Base-by-base conservation (phyloP, 92 coral and sea anemone genomes). In the Porites cylindrica region DNA sequence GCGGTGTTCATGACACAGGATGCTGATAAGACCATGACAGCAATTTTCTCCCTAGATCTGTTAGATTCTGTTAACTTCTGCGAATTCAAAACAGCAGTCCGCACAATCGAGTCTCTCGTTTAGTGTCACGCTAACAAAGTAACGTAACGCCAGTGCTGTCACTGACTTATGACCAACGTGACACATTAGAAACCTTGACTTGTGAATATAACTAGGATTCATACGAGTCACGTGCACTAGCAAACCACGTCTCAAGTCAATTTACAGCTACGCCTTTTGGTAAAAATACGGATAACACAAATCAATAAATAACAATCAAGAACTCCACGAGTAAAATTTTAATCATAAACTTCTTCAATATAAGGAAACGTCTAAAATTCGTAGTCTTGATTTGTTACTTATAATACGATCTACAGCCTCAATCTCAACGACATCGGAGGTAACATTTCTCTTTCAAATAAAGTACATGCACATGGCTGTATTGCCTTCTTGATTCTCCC, bases 371-470 rank as follows among this genome's bases (percentile, higher is more conserved):
- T 54, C 78, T 70, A 54, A 58, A 58, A 70, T 23, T 65, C 64
- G 26, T 72, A 21, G 72, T 61, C 53, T 8, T 7, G n/a, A 21
- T 11, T 9, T 5, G 6, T 38, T 21, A 21, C 11, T 67, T 11
- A 7, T 20, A n/a, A 19, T 21, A 11, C 17, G 11, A 14, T 56
- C 61, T 56, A 10, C 16, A 56, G 61, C 26, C 58, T n/a, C 47
- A 75, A 21, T 56, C 79, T 21, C 43, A 18, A 47, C 6, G 47
- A 38, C 32, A 38, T n/a, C 72, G 19, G 50, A n/a, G 50, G 52
- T 78, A 78, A 78, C 70, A 17, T 8, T 19, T 78, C 56, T 8
- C 72, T 19, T 56, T 29, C 32, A 17, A 77, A 32, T 61, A 78
- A 4, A 18, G 20, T 62, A 12, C 2, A 56, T 29, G 29, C 14